Evolutionary conservation across 2,113 vertebrate species (phyloP).

Genomic region (Mobula birostris): DNA sequence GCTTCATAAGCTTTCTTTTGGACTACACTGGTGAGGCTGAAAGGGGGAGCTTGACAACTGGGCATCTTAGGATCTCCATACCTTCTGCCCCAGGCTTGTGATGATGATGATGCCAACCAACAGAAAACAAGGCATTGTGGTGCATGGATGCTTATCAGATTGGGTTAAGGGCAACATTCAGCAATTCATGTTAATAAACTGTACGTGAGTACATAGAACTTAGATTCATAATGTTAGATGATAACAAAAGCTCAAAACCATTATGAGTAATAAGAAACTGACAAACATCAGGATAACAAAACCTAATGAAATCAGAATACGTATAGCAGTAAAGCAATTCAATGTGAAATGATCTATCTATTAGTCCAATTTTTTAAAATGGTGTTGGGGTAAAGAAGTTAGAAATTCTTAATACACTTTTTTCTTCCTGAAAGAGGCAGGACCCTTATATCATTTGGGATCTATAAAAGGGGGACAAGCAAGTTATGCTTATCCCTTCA

Average conservation of each 20-base stretch:
- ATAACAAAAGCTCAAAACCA: neutral
- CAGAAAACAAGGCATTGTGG: neutral
- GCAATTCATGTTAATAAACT: neutral
- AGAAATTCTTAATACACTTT: too few species aligned
- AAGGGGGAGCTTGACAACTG: too few species aligned
- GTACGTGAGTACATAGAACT: neutral
- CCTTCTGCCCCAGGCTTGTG: too few species aligned
- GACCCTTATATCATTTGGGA: neutral
- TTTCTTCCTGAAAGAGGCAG: neutral
- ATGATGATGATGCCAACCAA: too few species aligned
- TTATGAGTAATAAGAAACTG: neutral
- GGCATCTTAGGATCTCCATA: too few species aligned
- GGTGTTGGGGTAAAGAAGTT: neutral
- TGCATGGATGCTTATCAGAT: neutral
- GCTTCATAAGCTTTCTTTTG: too few species aligned
- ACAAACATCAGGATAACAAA: neutral
- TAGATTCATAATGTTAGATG: neutral
- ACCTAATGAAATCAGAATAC: neutral
- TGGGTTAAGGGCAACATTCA: neutral
- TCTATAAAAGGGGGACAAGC: neutral
- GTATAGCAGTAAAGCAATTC: neutral
- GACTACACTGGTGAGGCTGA: too few species aligned
- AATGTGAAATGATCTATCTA: too few species aligned
- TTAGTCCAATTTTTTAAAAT: neutral
- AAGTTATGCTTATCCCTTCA: neutral